phyloP scores from a whole-genome alignment of 2,113 vertebrate genomes.

The Erythrolamprus reginae region DNA sequence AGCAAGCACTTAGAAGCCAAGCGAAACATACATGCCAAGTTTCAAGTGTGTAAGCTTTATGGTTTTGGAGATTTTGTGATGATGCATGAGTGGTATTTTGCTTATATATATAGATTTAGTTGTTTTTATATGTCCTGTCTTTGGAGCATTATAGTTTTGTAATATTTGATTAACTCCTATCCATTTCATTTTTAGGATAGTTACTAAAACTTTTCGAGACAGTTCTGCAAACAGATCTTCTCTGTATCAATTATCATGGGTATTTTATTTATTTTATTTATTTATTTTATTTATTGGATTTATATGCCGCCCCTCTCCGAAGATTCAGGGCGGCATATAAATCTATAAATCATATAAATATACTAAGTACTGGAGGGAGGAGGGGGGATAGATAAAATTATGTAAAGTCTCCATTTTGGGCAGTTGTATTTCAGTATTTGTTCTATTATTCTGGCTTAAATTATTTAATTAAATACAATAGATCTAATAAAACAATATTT shows the following conservation, averaged over 20 bases:
- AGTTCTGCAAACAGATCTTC: background rate
- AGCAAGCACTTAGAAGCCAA: no score
- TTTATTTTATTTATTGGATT: no score
- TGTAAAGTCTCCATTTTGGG: background rate
- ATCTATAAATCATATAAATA: no score
- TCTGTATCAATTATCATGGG: background rate
- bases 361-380: background rate
- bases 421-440: background rate
- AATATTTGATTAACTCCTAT: background rate
- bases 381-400: background rate
- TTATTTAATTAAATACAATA: background rate
- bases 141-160: background rate
- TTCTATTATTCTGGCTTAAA: background rate
- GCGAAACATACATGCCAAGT: no score
- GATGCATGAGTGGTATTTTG: no score
- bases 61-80: no score
- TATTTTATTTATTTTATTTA: no score
- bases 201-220: background rate
- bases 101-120: no score
- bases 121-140: background rate
- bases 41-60: no score
- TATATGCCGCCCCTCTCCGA: no score
- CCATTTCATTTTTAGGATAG: background rate
- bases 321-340: no score
- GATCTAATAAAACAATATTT: background rate